Base-by-base conservation (phyloP, 2,113 vertebrate genomes). In the Forbesichthys papilliferus region DNA sequence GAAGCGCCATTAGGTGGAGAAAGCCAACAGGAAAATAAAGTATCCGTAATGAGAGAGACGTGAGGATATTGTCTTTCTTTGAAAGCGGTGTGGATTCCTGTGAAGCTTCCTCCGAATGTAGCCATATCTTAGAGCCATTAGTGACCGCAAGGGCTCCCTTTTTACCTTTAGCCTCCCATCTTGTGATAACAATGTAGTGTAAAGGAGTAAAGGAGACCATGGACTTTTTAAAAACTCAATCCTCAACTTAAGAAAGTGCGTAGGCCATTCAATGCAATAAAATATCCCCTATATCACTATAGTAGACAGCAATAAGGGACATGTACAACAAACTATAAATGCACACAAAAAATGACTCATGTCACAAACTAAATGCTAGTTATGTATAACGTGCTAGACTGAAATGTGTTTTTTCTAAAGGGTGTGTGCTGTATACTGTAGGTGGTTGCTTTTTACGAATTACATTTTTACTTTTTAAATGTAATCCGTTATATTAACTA, bases 21-120 rank as follows among this genome's bases (percentile, higher is more conserved):
- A 53, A 74, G 69, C 83, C 76, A 84, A 84, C 71, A 74, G 65
- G 61, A 72, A 68, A 68, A 48, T 84, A 75, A 81, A 86, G 72
- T 74, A n/a, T 74, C 71, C 79, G 71, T 61, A 64, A 57, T 61
- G 51, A 58, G 57, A 82, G 20, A 52, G 36, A 70, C 64, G 69
- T 69, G 78, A 52, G 48, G 10, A 61, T 76, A 67, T 78, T 79
- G 66, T 64, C 65, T 64, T 74, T 82, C 71, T 65, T 54, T 74
- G 54, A 75, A 70, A 60, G 75, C 69, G 57, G 71, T 77, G 68
- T 11, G 64, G 57, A 54, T 67, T 76, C 73, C 18, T 55, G 34
- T 61, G 18, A 0, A 3, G 68, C 20, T 53, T 20, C 59, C 57
- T 73, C 12, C 27, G 1, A 9, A 36, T 59, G 3, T 0, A 54